Evolutionary conservation across 2,888 invertebrate species (phyloP).

Genomic region (Salpingus planirostris): DNA sequence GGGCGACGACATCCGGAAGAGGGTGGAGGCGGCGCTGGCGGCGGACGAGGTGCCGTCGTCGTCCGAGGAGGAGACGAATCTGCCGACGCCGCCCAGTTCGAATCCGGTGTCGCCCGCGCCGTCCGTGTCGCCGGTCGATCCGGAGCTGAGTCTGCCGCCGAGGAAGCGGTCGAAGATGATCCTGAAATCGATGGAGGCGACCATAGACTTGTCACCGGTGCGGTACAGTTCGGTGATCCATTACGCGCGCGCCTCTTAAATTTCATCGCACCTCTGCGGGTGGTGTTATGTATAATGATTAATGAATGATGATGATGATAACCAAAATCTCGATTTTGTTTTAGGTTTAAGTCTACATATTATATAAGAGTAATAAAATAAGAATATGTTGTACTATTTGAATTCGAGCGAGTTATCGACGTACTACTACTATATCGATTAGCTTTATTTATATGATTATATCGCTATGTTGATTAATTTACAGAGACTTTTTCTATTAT

Average conservation of each 20-base stretch:
- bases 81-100: conserved; percentile 51
- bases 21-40: conserved; percentile 56
- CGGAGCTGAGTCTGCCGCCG: conserved; percentile 62
- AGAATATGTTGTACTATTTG: no score
- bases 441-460: no score
- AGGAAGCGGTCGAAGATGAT: conserved; percentile 72
- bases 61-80: conserved; percentile 44
- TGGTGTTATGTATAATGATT: no score
- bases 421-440: no score
- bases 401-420: no score
- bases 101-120: conserved; percentile 47
- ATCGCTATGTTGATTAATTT: no score
- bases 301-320: no score
- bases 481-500: no score
- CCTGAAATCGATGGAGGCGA: conserved; percentile 55
- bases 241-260: conserved; percentile 64
- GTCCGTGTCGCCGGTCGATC: conserved; percentile 37
- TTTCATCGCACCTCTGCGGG: conserved; percentile 6
- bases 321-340: no score
- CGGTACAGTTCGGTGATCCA: conserved; percentile 70
- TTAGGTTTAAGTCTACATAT: no score
- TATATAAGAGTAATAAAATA: no score
- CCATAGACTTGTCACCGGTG: conserved; percentile 34
- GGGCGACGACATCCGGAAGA: conserved; percentile 49
- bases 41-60: conserved; percentile 49